Base-by-base conservation (phyloP, 1,140 invertebrate genomes). In the Lordiphosa mommai region DNA sequence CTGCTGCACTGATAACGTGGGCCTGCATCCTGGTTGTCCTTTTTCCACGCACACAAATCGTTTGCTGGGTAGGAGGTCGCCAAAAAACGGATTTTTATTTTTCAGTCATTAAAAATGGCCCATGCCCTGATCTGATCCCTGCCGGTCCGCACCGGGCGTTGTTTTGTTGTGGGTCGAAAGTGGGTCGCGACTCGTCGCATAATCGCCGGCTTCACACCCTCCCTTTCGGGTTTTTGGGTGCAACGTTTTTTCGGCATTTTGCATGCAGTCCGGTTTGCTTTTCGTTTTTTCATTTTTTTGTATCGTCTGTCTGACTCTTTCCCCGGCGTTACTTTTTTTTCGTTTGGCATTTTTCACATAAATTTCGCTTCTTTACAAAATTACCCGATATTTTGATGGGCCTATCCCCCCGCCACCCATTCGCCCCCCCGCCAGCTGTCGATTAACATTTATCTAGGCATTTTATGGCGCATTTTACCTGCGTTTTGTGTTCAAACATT, bases 171-270 rank as follows among this genome's bases (percentile, higher is more conserved):
- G 82, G 70, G 74, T 67, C 82, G 72, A 86, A 86, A 76, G 68
- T 86, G 74, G 82, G 82, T 86, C 82, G 82, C 47, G 49, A 61
- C 77, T 70, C 72, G 68, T 82, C 59, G 72, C 77, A 84, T 84
- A 82, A 82, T 82, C 72, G 77, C 61, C 67, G 36, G 67, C 76
- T 77, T 82, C 76, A 84, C 76, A 82, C 76, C 66, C 77, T 1
- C 29, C 12, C 2, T 3, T 8, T 2, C 33, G 29, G 47, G 13
- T 4, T 20, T 4, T 9, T 2, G 12, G 2, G 16, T 20, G 13
- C n/a, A 38, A 44, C 47, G 53, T 69, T 77, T 61, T 79, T 79
- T 70, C 23, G 65, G 65, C 66, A 74, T 57, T 65, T 66, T 58
- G 50, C 49, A 51, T 52, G 48, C 30, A 60, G 53, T 23, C 9